Percentiles rank a stretch among this genome's conserved stretches.
phyloP scores from a whole-genome alignment of 1,140 invertebrate species.

The Drosophila nigrodunni region DNA sequence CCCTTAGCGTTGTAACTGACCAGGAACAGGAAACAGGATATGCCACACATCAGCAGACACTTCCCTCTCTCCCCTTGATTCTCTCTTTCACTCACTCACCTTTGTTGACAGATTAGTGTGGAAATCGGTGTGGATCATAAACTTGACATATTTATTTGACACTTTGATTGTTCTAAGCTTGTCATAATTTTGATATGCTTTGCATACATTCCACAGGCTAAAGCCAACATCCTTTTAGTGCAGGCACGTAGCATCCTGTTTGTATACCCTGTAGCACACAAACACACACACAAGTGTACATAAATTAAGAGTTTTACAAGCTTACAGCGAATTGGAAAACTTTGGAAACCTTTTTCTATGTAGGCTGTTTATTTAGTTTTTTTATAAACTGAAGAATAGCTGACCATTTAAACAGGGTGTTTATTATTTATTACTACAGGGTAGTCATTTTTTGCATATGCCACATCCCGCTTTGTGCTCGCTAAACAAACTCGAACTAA shows the following conservation, averaged over 20 bases:
- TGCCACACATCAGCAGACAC: conserved; percentile 31
- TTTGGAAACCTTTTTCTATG: no score
- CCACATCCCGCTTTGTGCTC: conserved; percentile 45
- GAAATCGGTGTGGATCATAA: conserved; percentile 58
- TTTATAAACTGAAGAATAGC: no score
- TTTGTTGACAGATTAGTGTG: conserved; percentile 81
- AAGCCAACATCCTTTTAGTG: conserved; percentile 59
- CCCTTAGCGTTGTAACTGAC: conserved; percentile 51
- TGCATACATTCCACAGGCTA: conserved; percentile 30
- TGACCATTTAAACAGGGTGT: background rate
- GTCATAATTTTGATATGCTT: conserved; percentile 44
- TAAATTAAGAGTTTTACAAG: background rate
- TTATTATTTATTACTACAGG: background rate
- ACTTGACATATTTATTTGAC: conserved; percentile 80
- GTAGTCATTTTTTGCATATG: conserved; percentile 14
- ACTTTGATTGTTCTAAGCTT: conserved; percentile 78
- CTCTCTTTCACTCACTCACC: conserved; percentile 29
- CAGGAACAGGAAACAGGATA: conserved; percentile 66
- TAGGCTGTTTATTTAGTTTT: no score
- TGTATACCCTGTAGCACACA: conserved; percentile 3
- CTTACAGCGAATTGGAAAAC: background rate
- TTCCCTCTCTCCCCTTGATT: no score
- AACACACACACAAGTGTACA: background rate
- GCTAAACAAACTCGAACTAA: conserved; percentile 79
- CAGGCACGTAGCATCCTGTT: conserved; percentile 56